These are phyloP conservation scores for Harlomillsia oculata DNA, from an alignment of 1,140 invertebrate species.

Conservation along the genomic window DNA sequence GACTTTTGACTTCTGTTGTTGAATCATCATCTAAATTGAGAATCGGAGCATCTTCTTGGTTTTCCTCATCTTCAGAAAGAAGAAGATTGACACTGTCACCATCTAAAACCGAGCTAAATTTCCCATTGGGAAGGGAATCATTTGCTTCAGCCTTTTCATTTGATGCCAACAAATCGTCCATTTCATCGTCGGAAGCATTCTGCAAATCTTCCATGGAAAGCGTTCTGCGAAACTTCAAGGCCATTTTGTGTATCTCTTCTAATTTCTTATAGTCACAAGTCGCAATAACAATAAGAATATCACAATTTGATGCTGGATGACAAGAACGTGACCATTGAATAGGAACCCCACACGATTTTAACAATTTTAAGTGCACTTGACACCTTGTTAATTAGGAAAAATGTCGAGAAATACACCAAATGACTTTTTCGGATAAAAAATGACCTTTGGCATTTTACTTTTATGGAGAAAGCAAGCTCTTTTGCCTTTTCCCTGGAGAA, in stretches of 20 bases:
- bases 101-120: background rate
- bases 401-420: background rate
- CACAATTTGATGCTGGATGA: background rate
- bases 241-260: conserved; percentile 1
- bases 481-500: no score
- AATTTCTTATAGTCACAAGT: background rate
- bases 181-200: conserved; percentile 26
- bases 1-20: background rate
- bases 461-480: no score
- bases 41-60: background rate
- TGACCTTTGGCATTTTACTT: no score
- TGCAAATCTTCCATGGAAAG: conserved; percentile 29
- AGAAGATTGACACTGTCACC: background rate
- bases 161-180: conserved; percentile 24
- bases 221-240: conserved; percentile 25
- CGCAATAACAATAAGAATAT: background rate
- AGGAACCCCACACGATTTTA: no score
- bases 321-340: no score
- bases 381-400: no score
- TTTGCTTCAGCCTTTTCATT: background rate
- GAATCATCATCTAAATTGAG: conserved; percentile 4
- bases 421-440: background rate
- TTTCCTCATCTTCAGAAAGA: background rate
- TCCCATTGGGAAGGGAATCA: background rate
- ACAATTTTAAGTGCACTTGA: no score